Evolutionary conservation across 2,113 vertebrate genomes (phyloP).

Genomic region (human (Homo sapiens)): DNA sequence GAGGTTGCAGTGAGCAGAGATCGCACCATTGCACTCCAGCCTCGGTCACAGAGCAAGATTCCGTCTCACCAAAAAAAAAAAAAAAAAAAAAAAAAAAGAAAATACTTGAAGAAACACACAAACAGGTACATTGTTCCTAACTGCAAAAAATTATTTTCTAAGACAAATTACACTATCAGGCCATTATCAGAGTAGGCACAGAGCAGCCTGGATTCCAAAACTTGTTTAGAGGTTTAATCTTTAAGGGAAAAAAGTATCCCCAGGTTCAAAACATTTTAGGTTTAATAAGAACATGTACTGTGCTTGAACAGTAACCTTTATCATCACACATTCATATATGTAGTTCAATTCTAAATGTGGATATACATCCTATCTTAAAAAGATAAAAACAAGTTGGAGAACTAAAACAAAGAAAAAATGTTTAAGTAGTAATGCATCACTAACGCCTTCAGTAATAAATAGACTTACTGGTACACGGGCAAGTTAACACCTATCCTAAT

Average conservation of each 20-base stretch:
- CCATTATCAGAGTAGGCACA: neutral
- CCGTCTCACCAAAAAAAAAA: too few relatives aligned
- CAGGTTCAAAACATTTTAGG: neutral
- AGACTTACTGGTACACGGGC: neutral
- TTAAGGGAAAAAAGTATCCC: neutral
- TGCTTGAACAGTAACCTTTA: neutral
- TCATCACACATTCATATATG: neutral
- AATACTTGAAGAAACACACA: neutral
- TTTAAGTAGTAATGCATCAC: neutral
- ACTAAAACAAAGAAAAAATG: neutral
- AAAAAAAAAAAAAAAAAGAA: too few relatives aligned
- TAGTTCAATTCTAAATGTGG: slow-evolving; percentile 17
- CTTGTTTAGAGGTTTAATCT: neutral
- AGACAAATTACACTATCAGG: neutral
- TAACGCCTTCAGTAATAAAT: neutral
- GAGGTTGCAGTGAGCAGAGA: too few relatives aligned
- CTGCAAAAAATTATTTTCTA: neutral
- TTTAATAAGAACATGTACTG: neutral
- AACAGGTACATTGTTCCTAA: neutral
- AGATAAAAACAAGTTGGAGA: neutral
- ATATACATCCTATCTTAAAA: neutral
- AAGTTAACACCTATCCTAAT: neutral
- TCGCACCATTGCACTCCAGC: too few relatives aligned
- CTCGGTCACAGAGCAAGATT: too few relatives aligned
- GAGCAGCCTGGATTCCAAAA: neutral